Evolutionary conservation across 1,140 invertebrate genomes (phyloP), one percentile per base, ranked within the genome.

Genomic region (Drosophila mojavensis): DNA sequence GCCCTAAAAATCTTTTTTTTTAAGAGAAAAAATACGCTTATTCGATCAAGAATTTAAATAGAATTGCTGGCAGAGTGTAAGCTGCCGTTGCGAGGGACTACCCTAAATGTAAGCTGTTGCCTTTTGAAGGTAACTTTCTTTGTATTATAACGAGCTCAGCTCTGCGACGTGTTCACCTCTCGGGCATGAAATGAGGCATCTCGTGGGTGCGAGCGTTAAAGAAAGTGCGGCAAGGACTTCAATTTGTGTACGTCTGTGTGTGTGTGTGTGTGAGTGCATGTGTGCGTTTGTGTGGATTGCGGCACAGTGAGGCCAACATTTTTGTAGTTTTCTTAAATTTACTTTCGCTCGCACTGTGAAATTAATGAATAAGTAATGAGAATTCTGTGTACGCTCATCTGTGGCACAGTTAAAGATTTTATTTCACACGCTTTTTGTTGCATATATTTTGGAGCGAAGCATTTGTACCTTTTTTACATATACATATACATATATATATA

Each of bases 351-450:
- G 43, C 58, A 63, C 55, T 78, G 85, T 75, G 79, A 78, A 50
- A 43, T 62, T 81, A 81, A 88, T 90, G 78, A 88, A 90, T 85
- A 89, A 84, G 55, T 80, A 66, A 90, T 71, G 65, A 17, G 15
- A 9, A 66, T 67, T 54, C 60, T 58, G 67, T 15, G 41, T 26
- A 41, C 33, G 75, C 60, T 65, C 71, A 64, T 76, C 64, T 59
- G 64, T 66, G 59, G 77, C 56, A 61, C 41, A 62, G 74, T 75
- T 85, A 62, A 78, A 85, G 67, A 79, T 78, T 79, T 84, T 61
- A 74, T 65, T 61, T 65, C 47, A 24, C 58, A 59, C 70, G 54
- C 62, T 61, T 63, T 48, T 59, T 47, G 55, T 64, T 51, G 71
- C 63, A 75, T 69, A 78, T 86, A 20, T 36, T 55, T 36, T 56